Percentiles rank a stretch among this genome's conserved stretches.
Conservation (phyloP, 2,113 vertebrate species). For the Boulengeromyrus knoepffleri region DNA sequence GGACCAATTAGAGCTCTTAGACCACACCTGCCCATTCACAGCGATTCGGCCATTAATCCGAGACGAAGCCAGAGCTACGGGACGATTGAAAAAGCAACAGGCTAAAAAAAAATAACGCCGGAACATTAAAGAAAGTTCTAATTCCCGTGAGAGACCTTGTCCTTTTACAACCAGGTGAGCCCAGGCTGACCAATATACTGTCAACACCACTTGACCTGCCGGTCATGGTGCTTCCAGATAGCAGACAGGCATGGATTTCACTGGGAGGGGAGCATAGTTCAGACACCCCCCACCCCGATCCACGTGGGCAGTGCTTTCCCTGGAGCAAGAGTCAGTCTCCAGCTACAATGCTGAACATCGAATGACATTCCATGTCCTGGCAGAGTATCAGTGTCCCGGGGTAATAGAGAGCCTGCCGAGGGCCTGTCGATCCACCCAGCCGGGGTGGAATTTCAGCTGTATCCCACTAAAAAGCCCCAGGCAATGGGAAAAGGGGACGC, state of each 20-base stretch:
- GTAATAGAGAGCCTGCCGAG: not conserved
- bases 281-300: not conserved
- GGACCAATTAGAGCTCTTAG: not conserved
- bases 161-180: not conserved
- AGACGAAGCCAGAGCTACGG: not conserved
- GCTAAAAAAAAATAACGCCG: not conserved
- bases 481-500: not conserved
- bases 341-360: not conserved
- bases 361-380: constrained; percentile 5
- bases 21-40: not conserved
- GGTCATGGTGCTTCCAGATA: not conserved
- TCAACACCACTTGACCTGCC: not conserved
- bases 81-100: not conserved
- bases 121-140: not conserved
- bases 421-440: not conserved
- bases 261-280: not conserved
- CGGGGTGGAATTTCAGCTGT: constrained; percentile 4
- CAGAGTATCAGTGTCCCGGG: constrained; percentile 2
- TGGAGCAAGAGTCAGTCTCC: not conserved
- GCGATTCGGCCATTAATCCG: not conserved
- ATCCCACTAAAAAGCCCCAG: not conserved
- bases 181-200: not conserved
- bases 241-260: not conserved
- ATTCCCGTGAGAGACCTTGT: not conserved
- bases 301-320: not conserved